Evolutionary conservation across 2,113 vertebrate genomes (phyloP).

Genomic region (Formicarius rufipectus): DNA sequence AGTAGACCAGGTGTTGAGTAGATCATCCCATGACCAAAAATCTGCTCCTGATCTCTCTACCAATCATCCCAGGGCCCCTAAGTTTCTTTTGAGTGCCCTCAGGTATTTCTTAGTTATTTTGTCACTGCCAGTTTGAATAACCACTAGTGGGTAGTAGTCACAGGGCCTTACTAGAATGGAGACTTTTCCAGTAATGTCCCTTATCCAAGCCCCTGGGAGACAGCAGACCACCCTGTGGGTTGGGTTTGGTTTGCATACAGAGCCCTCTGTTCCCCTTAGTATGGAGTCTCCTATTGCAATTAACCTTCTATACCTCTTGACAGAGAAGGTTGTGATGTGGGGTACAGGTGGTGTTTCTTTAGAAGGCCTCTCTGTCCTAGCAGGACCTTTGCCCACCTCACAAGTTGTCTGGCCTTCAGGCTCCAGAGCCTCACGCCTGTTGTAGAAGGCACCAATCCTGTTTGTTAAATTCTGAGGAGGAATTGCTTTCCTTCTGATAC

Average conservation of each 20-base stretch:
- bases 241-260: background rate
- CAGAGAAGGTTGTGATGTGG: accelerated
- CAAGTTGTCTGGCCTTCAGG: background rate
- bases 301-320: background rate
- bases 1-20: background rate
- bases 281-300: background rate
- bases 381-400: background rate
- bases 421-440: background rate
- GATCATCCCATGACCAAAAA: background rate
- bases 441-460: background rate
- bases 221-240: background rate
- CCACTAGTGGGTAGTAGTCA: too few species aligned
- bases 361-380: background rate
- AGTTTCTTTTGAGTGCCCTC: background rate
- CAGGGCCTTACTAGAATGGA: background rate
- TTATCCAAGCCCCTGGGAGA: background rate
- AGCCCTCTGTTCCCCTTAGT: background rate
- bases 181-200: background rate
- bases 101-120: background rate
- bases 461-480: background rate
- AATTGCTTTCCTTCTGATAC: background rate
- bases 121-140: too few species aligned
- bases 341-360: background rate
- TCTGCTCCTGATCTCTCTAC: background rate
- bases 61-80: background rate